These are phyloP conservation scores for Oreocharis arfaki DNA, from an alignment of 2,113 vertebrate species.

Conservation along the genomic window DNA sequence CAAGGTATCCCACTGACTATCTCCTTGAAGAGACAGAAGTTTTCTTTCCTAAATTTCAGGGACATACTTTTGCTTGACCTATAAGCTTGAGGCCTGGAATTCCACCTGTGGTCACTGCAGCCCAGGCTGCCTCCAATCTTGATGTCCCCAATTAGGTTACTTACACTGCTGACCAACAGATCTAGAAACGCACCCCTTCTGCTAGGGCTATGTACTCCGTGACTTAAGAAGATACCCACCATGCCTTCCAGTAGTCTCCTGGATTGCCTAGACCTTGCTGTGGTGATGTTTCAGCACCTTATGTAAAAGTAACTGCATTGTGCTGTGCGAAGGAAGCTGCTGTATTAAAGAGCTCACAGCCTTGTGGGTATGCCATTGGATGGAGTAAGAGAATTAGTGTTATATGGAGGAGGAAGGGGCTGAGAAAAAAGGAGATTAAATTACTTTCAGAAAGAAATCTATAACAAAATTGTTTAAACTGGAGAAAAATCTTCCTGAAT, in stretches of 20 bases:
- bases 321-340: neutral
- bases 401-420: neutral
- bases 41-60: neutral
- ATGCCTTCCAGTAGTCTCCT: neutral
- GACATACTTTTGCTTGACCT: neutral
- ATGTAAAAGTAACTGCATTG: neutral
- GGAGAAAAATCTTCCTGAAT: neutral
- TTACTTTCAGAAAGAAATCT: neutral
- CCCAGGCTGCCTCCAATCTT: neutral
- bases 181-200: rapidly evolving
- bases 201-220: neutral
- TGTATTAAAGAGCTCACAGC: neutral
- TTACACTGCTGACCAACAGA: neutral
- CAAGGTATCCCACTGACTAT: neutral
- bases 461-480: neutral
- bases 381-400: neutral
- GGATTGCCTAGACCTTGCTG: neutral
- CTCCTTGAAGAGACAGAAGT: neutral
- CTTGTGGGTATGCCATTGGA: neutral
- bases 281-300: neutral
- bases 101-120: neutral
- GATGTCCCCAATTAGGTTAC: neutral
- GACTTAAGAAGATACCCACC: neutral
- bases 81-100: neutral
- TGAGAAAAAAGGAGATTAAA: neutral